Evolutionary conservation across 2,113 vertebrate genomes (phyloP).

Genomic region (Chaetodon trifascialis): DNA sequence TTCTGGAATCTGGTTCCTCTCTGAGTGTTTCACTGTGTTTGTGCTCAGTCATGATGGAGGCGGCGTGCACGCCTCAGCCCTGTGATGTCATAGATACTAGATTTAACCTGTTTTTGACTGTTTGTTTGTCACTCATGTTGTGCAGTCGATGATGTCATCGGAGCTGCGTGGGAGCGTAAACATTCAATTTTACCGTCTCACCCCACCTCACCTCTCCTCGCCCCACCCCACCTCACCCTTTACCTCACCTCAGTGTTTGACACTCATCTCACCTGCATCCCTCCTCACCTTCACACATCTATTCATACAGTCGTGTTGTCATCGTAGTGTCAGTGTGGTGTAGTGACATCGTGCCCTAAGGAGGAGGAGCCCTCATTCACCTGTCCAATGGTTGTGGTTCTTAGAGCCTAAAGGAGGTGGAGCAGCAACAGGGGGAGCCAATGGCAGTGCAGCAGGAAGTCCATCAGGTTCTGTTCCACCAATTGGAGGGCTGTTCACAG

Average conservation of each 20-base stretch:
- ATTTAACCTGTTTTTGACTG: constrained; percentile 37
- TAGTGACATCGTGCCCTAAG: constrained; percentile 13
- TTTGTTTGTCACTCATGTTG: constrained; percentile 47
- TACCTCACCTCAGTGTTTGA: constrained; percentile 16
- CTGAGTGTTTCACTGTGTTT: too few species aligned
- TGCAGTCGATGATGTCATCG: constrained; percentile 58
- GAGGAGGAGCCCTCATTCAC: constrained; percentile 28
- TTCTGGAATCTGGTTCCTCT: too few species aligned
- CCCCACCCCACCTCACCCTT: background rate
- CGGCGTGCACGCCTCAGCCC: too few species aligned
- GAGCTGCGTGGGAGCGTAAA: constrained; percentile 62
- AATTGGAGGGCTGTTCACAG: constrained; percentile 89
- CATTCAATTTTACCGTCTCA: constrained; percentile 27
- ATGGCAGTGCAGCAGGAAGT: constrained; percentile 73
- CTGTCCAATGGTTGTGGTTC: constrained; percentile 66
- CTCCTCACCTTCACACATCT: background rate
- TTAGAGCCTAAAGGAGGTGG: constrained; percentile 81
- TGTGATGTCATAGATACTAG: constrained; percentile 19
- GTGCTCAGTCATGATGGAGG: too few species aligned
- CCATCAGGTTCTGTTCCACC: constrained; percentile 80
- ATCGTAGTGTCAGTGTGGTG: background rate
- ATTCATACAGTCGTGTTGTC: constrained; percentile 14
- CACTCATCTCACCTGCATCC: constrained; percentile 23
- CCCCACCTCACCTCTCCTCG: constrained; percentile 7
- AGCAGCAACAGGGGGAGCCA: constrained; percentile 60